Evolutionary conservation across 2,797 vertebrate genomes (phyloP).

Genomic region (Selene dorsalis): DNA sequence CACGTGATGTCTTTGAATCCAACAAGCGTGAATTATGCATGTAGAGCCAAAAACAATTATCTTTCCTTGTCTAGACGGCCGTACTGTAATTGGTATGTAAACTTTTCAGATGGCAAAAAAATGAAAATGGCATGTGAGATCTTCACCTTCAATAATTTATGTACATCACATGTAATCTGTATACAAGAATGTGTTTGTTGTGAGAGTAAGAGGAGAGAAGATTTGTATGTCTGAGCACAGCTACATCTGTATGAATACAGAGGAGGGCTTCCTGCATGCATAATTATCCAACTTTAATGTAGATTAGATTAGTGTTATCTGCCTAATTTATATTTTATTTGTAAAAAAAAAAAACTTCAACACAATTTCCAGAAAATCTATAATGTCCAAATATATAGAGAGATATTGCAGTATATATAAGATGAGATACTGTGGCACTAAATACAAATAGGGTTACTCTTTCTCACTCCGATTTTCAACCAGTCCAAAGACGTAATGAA

Average conservation of each 20-base stretch:
- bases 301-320: background rate
- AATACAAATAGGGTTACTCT: too few relatives aligned
- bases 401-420: too few relatives aligned
- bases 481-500: background rate
- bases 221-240: conserved; percentile 2
- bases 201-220: conserved; percentile 6
- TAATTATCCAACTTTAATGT: background rate
- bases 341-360: background rate
- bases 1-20: background rate
- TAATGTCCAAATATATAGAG: too few relatives aligned
- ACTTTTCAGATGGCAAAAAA: background rate
- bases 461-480: background rate
- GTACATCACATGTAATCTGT: conserved; percentile 14
- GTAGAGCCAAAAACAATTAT: background rate
- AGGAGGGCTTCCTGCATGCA: background rate
- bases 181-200: conserved; percentile 10
- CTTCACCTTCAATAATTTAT: conserved; percentile 14
- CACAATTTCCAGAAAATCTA: too few relatives aligned
- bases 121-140: background rate
- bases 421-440: too few relatives aligned
- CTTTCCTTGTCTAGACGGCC: background rate
- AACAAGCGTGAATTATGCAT: conserved; percentile 15
- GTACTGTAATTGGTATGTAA: background rate
- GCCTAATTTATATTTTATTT: background rate
- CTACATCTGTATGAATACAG: background rate